Evolutionary conservation across 2,113 vertebrate genomes (phyloP), one percentile per base, ranked within the genome.

Genomic region (Neodontobutis hainanensis): DNA sequence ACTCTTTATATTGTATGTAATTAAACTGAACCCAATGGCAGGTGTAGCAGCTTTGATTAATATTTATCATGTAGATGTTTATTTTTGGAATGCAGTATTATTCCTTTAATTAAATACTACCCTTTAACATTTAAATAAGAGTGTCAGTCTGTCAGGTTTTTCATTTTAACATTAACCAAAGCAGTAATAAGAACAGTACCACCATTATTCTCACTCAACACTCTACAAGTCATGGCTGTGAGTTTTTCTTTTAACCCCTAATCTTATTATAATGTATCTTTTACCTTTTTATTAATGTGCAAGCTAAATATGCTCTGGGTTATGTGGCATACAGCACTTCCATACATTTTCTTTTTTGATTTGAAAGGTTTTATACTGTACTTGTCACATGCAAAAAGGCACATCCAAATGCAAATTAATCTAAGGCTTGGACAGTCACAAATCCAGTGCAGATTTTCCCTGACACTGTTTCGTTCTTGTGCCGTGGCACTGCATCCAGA

Each of bases 391-490:
- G 15, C 38, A 43, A 58, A 57, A 58, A 10, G 8, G 38, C 56
- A 58, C 38, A 15, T 43, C 38, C n/a, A 58, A 43, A 58, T 58
- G 38, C 15, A 58, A 58, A 58, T 58, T 15, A 58, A 19, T 19
- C 2, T 8, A 9, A 58, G 56, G 40, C 34, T 55, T 55, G 32
- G 35, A 8, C 56, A 43, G 56, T 58, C 36, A 36, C 52, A 55
- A 52, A 55, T 55, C 34, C 52, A 55, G 52, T 55, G 56, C 36
- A 12, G 15, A 55, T 55, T 36, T 35, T 46, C 44, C 9, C 10
- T 46, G 44, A 46, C 44, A 46, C 10, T 46, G 44, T 46, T 46
- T 43, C 40, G 40, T 58, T 56, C 6, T 38, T 11, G 5, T 14
- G 52, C 52, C 2, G 42, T 43, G 52, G 52, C n/a, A 36, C 40